Base-by-base conservation (phyloP, 2,888 invertebrate species). In the Bombylius major region DNA sequence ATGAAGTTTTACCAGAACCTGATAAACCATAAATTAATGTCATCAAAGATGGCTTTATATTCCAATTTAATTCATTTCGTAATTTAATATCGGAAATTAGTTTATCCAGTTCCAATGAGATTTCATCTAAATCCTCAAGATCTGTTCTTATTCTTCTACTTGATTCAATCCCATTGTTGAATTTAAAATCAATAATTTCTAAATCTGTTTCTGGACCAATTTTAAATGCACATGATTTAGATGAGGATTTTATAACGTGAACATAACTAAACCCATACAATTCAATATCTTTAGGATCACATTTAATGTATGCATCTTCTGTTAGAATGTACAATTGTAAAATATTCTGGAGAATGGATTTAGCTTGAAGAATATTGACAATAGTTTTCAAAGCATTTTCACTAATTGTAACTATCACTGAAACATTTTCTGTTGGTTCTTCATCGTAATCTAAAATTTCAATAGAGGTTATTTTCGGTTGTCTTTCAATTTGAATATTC, bases 1-100 rank as follows among this genome's bases (percentile, higher is more conserved):
- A 65, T 8, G 76, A 70, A 11, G 78, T 79, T 69, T 82, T 82
- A 23, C 82, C 82, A 63, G 79, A 76, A 7, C 82, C 82, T 4
- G 78, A 70, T 13, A 81, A 76, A 4, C 82, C 83, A 58, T 65
- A 64, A 1, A 73, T 8, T 4, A 73, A 53, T 0, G 65, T 65
- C 39, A 47, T 59, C 7, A 64, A 53, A 4, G 66, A 54, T 6
- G 61, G 62, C 49, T 58, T 61, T 1, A 58, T 14, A n/a, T 75
- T 71, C 56, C 79, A 65, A 5, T 47, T 47, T 0, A 58, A 39
- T 42, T 5, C 8, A 3, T 53, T 53, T 51, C 79, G 68, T 3
- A 78, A 59, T 65, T 69, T 58, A 5, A 62, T 55, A n/a, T 61
- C 56, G 11, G 55, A 54, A n/a, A 69, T 53, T 44, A 70, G 59